Percentiles rank a stretch among this genome's conserved stretches.
These are phyloP conservation scores for Polydesmus complanatus DNA, from an alignment of 2,888 invertebrate species.

Conservation along the genomic window DNA sequence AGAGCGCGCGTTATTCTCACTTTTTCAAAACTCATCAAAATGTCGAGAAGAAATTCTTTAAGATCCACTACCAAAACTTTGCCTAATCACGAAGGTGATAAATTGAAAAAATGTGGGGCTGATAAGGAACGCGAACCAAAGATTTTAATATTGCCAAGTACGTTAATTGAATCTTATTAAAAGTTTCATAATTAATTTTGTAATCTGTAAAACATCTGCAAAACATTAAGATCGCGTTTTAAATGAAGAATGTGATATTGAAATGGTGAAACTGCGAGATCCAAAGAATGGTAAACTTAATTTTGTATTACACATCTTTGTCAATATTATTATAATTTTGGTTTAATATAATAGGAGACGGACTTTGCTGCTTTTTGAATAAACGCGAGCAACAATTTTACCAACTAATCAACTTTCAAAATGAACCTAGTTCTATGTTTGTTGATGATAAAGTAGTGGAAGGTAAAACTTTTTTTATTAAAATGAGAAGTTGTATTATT, in stretches of 20 bases:
- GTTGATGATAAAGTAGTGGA: not conserved
- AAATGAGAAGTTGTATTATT: not conserved
- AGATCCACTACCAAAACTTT: not conserved
- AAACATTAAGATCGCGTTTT: not conserved
- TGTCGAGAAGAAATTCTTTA: not conserved
- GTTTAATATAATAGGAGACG: not conserved
- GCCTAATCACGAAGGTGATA: no score
- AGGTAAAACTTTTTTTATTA: not conserved
- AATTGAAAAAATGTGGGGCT: no score
- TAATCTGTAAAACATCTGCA: not conserved
- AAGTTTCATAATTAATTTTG: not conserved
- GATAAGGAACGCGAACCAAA: not conserved
- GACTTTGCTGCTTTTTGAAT: not conserved
- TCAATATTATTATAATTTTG: not conserved
- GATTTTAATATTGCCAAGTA: not conserved
- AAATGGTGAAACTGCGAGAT: not conserved
- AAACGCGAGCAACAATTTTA: not conserved
- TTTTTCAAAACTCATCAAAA: no score
- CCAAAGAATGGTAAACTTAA: not conserved
- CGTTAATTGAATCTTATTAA: not conserved
- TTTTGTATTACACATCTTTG: not conserved
- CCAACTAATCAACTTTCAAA: not conserved
- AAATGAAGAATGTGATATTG: not conserved
- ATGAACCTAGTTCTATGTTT: not conserved
- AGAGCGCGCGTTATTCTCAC: no score